Percentiles rank a stretch among this genome's conserved stretches.
phyloP scores from a whole-genome alignment of 2,797 vertebrate species.

The Cyclura pinguis region DNA sequence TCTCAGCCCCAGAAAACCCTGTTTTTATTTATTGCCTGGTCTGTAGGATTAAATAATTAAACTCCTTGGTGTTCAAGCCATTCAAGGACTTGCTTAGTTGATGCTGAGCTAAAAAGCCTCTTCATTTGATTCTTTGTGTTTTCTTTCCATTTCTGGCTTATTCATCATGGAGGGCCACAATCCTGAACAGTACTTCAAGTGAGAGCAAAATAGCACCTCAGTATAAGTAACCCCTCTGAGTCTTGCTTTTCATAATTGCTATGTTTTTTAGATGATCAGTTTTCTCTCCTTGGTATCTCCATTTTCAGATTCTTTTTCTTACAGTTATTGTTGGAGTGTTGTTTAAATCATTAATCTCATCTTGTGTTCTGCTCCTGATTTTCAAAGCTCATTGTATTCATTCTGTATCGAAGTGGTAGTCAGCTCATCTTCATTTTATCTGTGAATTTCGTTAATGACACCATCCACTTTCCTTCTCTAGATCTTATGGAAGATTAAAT shows the following conservation, averaged over 20 bases:
- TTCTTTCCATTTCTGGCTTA: background rate
- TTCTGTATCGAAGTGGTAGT: conserved; percentile 51
- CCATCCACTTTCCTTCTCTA: conserved; percentile 56
- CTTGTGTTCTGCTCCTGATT: conserved; percentile 43
- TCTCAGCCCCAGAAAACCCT: no score
- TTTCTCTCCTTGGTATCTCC: background rate
- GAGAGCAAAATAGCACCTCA: background rate
- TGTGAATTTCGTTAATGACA: conserved; percentile 61
- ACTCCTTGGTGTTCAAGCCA: conserved; percentile 30
- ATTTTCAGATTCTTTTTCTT: background rate
- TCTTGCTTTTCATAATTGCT: background rate
- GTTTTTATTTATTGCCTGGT: conserved; percentile 35
- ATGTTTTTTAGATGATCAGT: background rate
- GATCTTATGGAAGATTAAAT: conserved; percentile 60
- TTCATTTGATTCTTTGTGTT: conserved; percentile 20
- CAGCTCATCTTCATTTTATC: conserved; percentile 58
- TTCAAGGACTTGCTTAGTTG: conserved; percentile 40
- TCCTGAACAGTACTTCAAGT: background rate
- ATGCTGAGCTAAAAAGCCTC: conserved; percentile 23
- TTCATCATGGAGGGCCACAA: background rate
- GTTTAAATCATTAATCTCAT: conserved; percentile 35
- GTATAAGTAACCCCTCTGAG: background rate
- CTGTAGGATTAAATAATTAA: conserved; percentile 17
- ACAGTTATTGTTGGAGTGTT: background rate
- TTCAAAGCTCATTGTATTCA: conserved; percentile 42